Evolutionary conservation across 1,140 invertebrate species (phyloP).

Genomic region (Magallana gigas): DNA sequence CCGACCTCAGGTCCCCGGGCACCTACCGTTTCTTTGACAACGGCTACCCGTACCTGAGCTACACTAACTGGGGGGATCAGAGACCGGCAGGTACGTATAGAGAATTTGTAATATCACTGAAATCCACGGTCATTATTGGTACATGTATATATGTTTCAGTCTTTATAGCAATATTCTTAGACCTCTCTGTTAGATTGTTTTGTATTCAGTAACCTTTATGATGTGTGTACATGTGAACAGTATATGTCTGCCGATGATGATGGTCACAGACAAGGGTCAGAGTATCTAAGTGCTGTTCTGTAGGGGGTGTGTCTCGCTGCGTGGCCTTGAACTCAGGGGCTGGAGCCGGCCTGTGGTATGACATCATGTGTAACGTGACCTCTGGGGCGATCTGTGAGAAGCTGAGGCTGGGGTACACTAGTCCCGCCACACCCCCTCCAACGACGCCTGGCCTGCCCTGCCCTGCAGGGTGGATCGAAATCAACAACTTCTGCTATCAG

Average conservation of each 20-base stretch:
- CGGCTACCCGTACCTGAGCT: constrained; percentile 38
- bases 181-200: too few species aligned
- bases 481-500: constrained; percentile 67
- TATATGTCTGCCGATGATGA: too few species aligned
- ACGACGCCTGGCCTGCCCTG: constrained; percentile 60
- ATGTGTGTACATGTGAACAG: too few species aligned
- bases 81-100: constrained; percentile 49
- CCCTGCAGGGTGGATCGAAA: constrained; percentile 59
- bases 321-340: constrained; percentile 64
- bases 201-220: too few species aligned
- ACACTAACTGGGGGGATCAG: constrained; percentile 66
- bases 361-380: constrained; percentile 55
- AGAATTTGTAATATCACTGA: too few species aligned
- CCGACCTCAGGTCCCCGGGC: constrained; percentile 57
- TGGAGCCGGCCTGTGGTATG: constrained; percentile 69
- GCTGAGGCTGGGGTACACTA: constrained; percentile 59
- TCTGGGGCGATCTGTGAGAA: constrained; percentile 68
- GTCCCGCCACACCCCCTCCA: constrained; percentile 57
- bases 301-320: constrained; percentile 58
- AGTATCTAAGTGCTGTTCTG: not conserved
- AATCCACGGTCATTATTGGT: too few species aligned
- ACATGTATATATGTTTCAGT: too few species aligned
- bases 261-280: too few species aligned
- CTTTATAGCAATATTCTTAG: too few species aligned
- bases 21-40: constrained; percentile 58